phyloP scores from a whole-genome alignment of 1,140 invertebrate genomes.

The Littorina saxatilis region DNA sequence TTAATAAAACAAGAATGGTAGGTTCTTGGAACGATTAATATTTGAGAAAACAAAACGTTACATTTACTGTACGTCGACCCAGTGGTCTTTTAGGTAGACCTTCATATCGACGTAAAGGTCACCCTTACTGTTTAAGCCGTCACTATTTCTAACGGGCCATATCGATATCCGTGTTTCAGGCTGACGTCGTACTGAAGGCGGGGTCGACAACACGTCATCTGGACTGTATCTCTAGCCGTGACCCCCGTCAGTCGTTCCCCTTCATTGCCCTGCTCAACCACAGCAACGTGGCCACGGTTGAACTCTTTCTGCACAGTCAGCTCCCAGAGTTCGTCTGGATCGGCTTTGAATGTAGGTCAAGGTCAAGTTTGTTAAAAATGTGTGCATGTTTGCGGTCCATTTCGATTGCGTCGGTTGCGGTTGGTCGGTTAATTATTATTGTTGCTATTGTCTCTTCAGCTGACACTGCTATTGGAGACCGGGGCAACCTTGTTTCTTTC shows the following conservation, averaged over 20 bases:
- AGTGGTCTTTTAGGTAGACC: no score
- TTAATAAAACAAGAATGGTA: no score
- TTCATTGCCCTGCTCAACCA: slow-evolving; percentile 43
- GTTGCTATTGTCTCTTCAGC: background rate
- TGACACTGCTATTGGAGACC: no score
- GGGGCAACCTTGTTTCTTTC: no score
- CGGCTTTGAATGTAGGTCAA: slow-evolving; percentile 43
- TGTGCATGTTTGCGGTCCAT: background rate
- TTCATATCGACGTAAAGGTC: no score
- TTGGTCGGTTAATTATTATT: background rate
- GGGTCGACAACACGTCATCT: slow-evolving; percentile 12
- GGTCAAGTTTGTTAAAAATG: background rate
- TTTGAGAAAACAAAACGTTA: no score
- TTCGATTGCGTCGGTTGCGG: background rate
- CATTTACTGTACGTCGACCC: no score
- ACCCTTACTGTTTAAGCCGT: no score
- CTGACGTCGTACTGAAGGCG: slow-evolving; percentile 28
- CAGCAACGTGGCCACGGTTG: slow-evolving; percentile 44
- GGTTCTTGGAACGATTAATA: no score
- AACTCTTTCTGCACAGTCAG: slow-evolving; percentile 15
- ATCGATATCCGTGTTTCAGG: slow-evolving; percentile 3
- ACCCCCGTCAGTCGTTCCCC: slow-evolving; percentile 37
- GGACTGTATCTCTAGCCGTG: slow-evolving; percentile 26
- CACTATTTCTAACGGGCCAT: no score
- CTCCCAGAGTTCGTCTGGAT: slow-evolving; percentile 42